These are phyloP conservation scores for Heterochromis multidens DNA, from an alignment of 2,113 vertebrate species.

Conservation along the genomic window DNA sequence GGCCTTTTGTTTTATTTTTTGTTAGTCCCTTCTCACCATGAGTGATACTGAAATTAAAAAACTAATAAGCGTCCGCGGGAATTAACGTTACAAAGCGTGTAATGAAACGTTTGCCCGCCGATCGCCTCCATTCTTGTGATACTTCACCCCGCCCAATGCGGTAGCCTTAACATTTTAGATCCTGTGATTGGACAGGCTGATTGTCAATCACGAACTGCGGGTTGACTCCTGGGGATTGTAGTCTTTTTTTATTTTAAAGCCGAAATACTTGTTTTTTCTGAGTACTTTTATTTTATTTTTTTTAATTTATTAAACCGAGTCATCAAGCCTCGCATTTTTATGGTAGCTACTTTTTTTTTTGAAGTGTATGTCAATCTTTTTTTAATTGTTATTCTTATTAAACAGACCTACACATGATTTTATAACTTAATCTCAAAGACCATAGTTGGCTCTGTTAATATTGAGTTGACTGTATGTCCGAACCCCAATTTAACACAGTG, in stretches of 20 bases:
- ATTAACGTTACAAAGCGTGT: constrained; percentile 43
- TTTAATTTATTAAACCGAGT: not conserved
- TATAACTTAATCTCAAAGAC: not conserved
- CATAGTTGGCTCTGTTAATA: not conserved
- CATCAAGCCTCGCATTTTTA: not conserved
- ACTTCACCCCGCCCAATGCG: constrained; percentile 58
- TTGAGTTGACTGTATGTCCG: not conserved
- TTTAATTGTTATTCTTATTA: not conserved
- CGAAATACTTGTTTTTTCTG: not conserved
- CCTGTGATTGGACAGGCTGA: constrained; percentile 45
- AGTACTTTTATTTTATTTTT: not conserved
- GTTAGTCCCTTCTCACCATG: not conserved
- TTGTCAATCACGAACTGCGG: constrained; percentile 39
- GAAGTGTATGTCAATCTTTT: not conserved
- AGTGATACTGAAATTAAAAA: not conserved
- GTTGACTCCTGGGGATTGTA: constrained; percentile 41
- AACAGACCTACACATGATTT: not conserved
- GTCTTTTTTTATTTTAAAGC: constrained; percentile 9
- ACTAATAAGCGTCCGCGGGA: not conserved
- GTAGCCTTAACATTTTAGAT: constrained; percentile 3
- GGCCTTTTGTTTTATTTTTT: not conserved
- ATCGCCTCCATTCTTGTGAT: constrained; percentile 63
- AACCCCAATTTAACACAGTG: not conserved
- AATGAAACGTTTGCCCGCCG: constrained; percentile 65
- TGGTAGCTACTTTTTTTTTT: not conserved